Percentiles rank a stretch among this genome's conserved stretches.
phyloP scores from a whole-genome alignment of 1,140 invertebrate genomes.

The Diachasma alloeum region DNA sequence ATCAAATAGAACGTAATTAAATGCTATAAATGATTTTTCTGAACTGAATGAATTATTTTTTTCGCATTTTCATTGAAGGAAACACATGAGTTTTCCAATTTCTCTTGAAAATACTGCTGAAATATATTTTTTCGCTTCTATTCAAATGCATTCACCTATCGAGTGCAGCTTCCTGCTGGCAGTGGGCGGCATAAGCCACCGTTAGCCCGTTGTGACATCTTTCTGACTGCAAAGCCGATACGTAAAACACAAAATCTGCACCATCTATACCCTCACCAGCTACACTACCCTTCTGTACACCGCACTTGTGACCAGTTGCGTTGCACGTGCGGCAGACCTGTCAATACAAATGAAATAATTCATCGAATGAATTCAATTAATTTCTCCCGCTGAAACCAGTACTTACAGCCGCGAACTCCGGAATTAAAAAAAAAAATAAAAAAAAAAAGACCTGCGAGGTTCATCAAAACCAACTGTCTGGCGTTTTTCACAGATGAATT shows the following conservation, averaged over 20 bases:
- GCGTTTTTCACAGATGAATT: not conserved
- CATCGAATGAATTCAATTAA: constrained; percentile 1
- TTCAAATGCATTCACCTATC: constrained; percentile 74
- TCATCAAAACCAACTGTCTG: not conserved
- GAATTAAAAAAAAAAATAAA: not conserved
- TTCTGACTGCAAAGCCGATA: constrained; percentile 92
- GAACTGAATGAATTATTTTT: too few relatives aligned
- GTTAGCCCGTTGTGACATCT: constrained; percentile 90
- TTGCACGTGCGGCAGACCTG: constrained; percentile 88
- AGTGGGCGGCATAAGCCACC: constrained; percentile 97
- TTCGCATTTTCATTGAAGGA: too few relatives aligned
- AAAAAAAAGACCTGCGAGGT: constrained; percentile 12
- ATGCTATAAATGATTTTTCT: too few relatives aligned
- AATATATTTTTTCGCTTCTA: too few relatives aligned
- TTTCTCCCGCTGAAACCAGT: not conserved
- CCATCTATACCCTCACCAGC: constrained; percentile 79
- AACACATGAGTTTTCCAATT: not conserved
- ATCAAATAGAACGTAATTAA: too few relatives aligned
- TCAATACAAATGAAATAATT: constrained; percentile 30
- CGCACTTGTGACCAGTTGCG: constrained; percentile 82
- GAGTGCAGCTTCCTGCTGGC: constrained; percentile 92
- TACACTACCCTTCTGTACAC: constrained; percentile 63
- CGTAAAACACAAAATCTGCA: constrained; percentile 97
- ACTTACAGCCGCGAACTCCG: not conserved
- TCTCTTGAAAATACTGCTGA: too few relatives aligned